Base-by-base conservation (phyloP, 2,888 invertebrate genomes). In the Drosophila lutescens region DNA sequence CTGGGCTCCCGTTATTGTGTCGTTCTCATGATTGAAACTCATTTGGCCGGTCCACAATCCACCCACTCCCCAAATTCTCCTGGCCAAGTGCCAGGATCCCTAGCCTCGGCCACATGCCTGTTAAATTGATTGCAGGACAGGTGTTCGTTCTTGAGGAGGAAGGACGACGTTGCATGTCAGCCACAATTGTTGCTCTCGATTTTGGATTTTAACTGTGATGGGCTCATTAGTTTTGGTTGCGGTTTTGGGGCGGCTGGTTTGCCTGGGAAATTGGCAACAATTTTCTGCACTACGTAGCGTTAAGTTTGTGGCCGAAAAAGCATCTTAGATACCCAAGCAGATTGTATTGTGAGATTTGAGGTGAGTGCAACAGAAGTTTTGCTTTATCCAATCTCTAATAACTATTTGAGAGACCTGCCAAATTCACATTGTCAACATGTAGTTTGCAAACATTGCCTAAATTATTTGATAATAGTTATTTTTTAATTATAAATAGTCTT, bases 21-120 rank as follows among this genome's bases (percentile, higher is more conserved):
- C 80, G 75, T 79, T 81, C 55, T 65, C 85, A 84, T 86, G 87
- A 84, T 86, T 84, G 84, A 86, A 86, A 86, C 80, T 77, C 78
- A 86, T 76, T 81, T 79, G 55, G 55, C 57, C 60, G 57, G 71
- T 30, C 53, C 43, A 10, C 15, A 20, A 15, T 26, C 23, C 13
- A 30, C 30, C 3, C 17, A 8, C 56, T 17, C 40, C 12, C 13
- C 20, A 6, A 26, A 9, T 15, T 40, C 23, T 8, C 23, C 55
- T 55, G 55, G 47, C 54, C 51, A 17, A 54, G 40, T 40, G 53
- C 44, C 60, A 36, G 15, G 3, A n/a, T 15, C 41, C 10, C 10
- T 13, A 32, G 30, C 17, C 23, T 15, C 34, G 20, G 59, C 67
- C 57, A 69, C 57, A 71, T 71, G 63, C 53, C 71, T 49, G 57